A percentile compares a stretch with the other conserved stretches of the same genome.
phyloP scores from a whole-genome alignment of 2,888 invertebrate species.

The Lasioglossum calceatum region DNA sequence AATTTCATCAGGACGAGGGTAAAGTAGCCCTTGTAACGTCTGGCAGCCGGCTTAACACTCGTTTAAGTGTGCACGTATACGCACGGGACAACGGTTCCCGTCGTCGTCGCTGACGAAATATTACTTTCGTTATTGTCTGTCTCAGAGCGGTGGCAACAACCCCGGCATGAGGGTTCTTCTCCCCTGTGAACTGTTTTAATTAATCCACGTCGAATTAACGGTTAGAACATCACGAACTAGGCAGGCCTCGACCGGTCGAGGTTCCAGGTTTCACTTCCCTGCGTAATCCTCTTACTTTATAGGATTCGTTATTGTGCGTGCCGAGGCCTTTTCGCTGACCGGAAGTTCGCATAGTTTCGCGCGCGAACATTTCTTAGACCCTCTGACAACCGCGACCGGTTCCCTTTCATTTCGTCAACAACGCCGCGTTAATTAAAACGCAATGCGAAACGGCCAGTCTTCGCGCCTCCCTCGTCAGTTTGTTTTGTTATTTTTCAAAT shows the following conservation, averaged over 20 bases:
- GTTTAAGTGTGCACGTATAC: slow-evolving; percentile 66
- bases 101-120: slow-evolving; percentile 70
- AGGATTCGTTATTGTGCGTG: slow-evolving; percentile 48
- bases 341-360: slow-evolving; percentile 20
- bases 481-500: not conserved
- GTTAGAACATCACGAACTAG: slow-evolving; percentile 63
- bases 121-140: slow-evolving; percentile 74
- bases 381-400: not conserved
- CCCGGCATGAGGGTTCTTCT: slow-evolving; percentile 46
- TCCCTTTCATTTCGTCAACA: not conserved
- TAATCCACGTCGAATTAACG: slow-evolving; percentile 77
- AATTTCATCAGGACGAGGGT: slow-evolving; percentile 73
- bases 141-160: slow-evolving; percentile 59
- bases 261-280: not conserved
- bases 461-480: not conserved
- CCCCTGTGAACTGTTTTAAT: slow-evolving; percentile 75
- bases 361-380: not conserved
- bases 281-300: slow-evolving; percentile 54
- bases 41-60: slow-evolving; percentile 73
- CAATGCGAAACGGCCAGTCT: not conserved
- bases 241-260: slow-evolving; percentile 27
- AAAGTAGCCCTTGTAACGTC: slow-evolving; percentile 76
- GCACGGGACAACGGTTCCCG: slow-evolving; percentile 51
- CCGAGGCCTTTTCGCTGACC: slow-evolving; percentile 9
- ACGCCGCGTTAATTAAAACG: not conserved